Conservation (phyloP, 2,888 invertebrate species). For the Zhuqinia jingwanae region DNA sequence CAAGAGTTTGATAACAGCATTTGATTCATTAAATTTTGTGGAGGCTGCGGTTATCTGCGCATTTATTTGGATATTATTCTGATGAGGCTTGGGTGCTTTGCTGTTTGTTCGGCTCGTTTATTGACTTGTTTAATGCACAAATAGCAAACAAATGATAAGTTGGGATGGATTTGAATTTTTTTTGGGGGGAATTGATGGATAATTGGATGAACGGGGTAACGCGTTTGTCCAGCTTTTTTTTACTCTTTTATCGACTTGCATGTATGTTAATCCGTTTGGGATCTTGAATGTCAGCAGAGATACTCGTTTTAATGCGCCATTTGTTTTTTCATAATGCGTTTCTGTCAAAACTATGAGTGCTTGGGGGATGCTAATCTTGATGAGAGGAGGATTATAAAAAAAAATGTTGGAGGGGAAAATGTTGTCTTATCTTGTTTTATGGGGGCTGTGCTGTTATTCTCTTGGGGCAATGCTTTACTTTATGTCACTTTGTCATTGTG, state of each 20-base stretch:
- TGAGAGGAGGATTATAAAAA: conserved; percentile 38
- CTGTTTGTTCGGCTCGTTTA: background rate
- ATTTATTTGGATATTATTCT: conserved; percentile 24
- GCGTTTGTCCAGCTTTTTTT: background rate
- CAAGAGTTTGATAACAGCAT: background rate
- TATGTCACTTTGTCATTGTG: background rate
- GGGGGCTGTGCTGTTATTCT: background rate
- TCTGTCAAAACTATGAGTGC: conserved; percentile 44
- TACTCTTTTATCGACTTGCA: background rate
- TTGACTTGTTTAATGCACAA: conserved; percentile 28
- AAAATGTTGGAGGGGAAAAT: conserved; percentile 24
- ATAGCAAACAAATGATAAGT: background rate
- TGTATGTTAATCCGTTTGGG: background rate
- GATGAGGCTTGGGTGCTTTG: background rate
- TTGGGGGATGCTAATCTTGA: conserved; percentile 47
- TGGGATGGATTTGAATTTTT: no score
- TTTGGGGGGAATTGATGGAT: background rate
- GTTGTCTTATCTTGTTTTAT: background rate
- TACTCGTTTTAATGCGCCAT: conserved; percentile 15
- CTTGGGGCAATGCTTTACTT: background rate
- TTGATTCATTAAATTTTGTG: background rate
- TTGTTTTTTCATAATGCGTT: conserved; percentile 17
- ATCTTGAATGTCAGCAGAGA: background rate
- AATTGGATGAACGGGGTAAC: background rate
- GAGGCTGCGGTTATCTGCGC: background rate